Base-by-base conservation (phyloP, 1,140 invertebrate species). In the Caerostris extrusa region DNA sequence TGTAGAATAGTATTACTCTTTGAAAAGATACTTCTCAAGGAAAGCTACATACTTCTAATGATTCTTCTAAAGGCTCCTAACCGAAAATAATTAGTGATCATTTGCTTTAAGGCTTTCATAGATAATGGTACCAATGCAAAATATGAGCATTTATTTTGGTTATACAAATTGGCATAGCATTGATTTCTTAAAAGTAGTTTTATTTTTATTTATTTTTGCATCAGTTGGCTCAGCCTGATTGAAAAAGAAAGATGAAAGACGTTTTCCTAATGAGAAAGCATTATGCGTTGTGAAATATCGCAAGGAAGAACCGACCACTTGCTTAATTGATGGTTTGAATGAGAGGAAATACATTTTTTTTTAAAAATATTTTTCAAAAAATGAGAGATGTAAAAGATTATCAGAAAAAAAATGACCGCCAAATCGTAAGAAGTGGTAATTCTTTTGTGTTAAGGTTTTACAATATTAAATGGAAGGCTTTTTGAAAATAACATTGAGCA, bases 31-130 rank as follows among this genome's bases (percentile, higher is more conserved):
- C 64, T 87, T 87, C 53, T 17, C 5, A 67, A 88, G 50, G 53
- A 56, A 8, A 71, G 53, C 7, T 14, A 17, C 50, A 57, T 61
- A 77, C 85, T 60, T 83, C 81, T 93, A 93, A 93, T 93, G 91
- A 93, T 85, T 60, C 10, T n/a, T 50, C 91, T 93, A 93, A 93
- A 93, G 91, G 60, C 17, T 61, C 61, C 55, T 87, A 87, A 87
- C 69, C 12, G 91, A 93, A 93, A 93, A 93, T 87, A 93, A 93
- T 93, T 93, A 93, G 91, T 83, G 34, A 87, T 87, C 61, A 93
- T 93, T 93, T 93, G 19, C 91, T 93, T 85, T 85, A 60, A 34
- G 3, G 5, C 17, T 55, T 56, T 57, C 90, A 83, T 67, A 91
- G 77, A 64, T 64, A 83, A 57, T 77, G 90, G 64, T 91, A 91